These are phyloP conservation scores for Spodoptera littoralis DNA, from an alignment of 2,888 invertebrate genomes.

Conservation along the genomic window DNA sequence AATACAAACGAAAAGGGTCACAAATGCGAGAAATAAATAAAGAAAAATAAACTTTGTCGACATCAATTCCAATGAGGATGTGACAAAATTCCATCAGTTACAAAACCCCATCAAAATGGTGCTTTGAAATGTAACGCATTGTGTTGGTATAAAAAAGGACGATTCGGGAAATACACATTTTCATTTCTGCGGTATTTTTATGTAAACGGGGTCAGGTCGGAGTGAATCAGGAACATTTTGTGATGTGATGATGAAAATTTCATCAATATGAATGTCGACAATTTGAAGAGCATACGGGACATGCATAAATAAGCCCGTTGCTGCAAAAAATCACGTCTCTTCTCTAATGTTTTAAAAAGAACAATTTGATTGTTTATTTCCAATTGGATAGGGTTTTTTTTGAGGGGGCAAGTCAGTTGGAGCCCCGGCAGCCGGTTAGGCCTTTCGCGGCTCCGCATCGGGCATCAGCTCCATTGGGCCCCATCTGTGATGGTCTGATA, in stretches of 20 bases:
- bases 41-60: conserved; percentile 44
- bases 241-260: background rate
- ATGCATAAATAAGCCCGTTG: too few relatives aligned
- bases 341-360: too few relatives aligned
- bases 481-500: too few relatives aligned
- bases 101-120: conserved; percentile 41
- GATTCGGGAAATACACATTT: conserved; percentile 42
- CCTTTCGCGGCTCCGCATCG: too few relatives aligned
- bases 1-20: conserved; percentile 18
- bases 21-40: conserved; percentile 35
- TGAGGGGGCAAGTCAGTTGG: too few relatives aligned
- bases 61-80: conserved; percentile 18
- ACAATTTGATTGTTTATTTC: too few relatives aligned
- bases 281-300: too few relatives aligned
- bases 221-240: conserved; percentile 3
- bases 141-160: conserved; percentile 45
- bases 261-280: too few relatives aligned
- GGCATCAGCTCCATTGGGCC: too few relatives aligned
- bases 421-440: too few relatives aligned
- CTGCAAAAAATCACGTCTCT: too few relatives aligned
- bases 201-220: conserved; percentile 13
- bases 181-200: conserved; percentile 21
- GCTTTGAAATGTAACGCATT: conserved; percentile 49
- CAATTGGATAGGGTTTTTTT: too few relatives aligned
- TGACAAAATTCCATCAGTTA: conserved; percentile 41